phyloP scores from a whole-genome alignment of 1,140 invertebrate genomes.

The Trypoxylus dichotomus region DNA sequence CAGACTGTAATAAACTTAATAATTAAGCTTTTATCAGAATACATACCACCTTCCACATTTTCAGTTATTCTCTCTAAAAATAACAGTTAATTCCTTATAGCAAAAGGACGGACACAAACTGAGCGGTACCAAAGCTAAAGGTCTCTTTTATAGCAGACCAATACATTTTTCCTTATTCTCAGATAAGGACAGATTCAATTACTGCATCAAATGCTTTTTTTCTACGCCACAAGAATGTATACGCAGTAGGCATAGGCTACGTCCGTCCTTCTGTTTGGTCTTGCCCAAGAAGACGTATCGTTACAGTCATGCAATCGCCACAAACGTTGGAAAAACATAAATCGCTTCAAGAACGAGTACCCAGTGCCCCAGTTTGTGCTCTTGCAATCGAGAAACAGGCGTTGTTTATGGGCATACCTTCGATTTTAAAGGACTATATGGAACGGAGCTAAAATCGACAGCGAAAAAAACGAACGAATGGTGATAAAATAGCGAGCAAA shows the following conservation, averaged over 20 bases:
- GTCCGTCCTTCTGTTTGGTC: not conserved
- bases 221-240: not conserved
- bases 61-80: not conserved
- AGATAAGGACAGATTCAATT: not conserved
- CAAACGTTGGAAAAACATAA: not conserved
- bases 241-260: not conserved
- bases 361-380: slow-evolving; percentile 1
- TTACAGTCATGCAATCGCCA: not conserved
- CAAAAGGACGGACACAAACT: not conserved
- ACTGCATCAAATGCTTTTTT: not conserved
- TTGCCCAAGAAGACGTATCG: slow-evolving; percentile 7
- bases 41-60: not conserved
- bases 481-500: slow-evolving; percentile 3
- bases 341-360: not conserved
- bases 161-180: not conserved
- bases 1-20: not conserved
- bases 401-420: slow-evolving; percentile 11
- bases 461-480: not conserved
- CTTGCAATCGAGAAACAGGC: not conserved
- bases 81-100: not conserved
- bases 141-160: not conserved
- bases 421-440: slow-evolving; percentile 6
- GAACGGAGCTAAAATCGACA: not conserved
- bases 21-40: not conserved
- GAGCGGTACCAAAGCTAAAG: not conserved